Percentiles rank a stretch among this genome's conserved stretches.
These are phyloP conservation scores for Chalcosyrphus nemorum DNA, from an alignment of 2,888 invertebrate species.

Conservation along the genomic window DNA sequence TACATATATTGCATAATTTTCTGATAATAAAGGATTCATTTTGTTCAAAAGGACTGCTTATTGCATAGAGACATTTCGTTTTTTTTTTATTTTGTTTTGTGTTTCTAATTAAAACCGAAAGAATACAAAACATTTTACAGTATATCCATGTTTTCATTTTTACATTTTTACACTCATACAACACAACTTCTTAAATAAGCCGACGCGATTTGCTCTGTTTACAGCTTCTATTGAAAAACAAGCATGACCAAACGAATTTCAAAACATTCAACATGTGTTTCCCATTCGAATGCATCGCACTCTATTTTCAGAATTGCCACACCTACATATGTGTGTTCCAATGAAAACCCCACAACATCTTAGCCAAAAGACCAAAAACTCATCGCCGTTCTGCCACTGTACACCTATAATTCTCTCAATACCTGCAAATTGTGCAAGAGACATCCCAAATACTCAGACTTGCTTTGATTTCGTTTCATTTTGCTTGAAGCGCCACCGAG, in stretches of 20 bases:
- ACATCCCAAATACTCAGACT: conserved; percentile 30
- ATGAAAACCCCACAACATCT: not conserved
- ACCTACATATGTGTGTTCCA: conserved; percentile 39
- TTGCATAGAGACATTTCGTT: no score
- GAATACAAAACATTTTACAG: no score
- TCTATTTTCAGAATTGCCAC: conserved; percentile 48
- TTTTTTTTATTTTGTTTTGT: no score
- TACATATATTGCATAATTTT: no score
- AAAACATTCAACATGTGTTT: conserved; percentile 56
- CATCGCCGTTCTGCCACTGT: conserved; percentile 8
- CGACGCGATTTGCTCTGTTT: not conserved
- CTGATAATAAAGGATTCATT: no score
- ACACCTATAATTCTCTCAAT: conserved; percentile 2
- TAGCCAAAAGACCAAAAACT: not conserved
- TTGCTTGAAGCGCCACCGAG: not conserved
- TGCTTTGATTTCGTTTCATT: conserved; percentile 7
- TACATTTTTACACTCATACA: not conserved
- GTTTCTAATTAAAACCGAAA: no score
- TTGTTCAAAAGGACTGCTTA: no score
- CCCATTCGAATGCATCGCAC: conserved; percentile 11
- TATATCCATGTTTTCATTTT: not conserved
- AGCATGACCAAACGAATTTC: conserved; percentile 3
- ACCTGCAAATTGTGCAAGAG: not conserved
- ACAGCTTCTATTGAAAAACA: conserved; percentile 2
- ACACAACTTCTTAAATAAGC: not conserved